Evolutionary conservation across 1,140 invertebrate genomes (phyloP), one percentile per base, ranked within the genome.

Genomic region (Drosophila ogumai): DNA sequence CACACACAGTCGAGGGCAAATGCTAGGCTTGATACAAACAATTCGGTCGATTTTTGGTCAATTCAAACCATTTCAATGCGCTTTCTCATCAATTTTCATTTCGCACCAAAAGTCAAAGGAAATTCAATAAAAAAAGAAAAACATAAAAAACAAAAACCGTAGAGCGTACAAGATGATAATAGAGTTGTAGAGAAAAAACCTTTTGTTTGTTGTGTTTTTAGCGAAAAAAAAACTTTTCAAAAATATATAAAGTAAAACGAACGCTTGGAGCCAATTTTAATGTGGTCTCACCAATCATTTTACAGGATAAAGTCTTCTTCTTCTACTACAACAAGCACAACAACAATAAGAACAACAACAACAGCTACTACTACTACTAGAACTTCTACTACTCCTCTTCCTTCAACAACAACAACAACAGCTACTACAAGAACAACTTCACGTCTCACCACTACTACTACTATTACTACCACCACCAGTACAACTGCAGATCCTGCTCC

Each of bases 211-310:
- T 81, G 82, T 86, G 65, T 50, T 50, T 50, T 50, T 50, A 66
- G 61, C 32, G 58, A 40, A 44, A 46, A 41, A 31, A 47, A 43
- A 32, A 17, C 15, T 49, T 19, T 50, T 13, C 25, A 22, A 41
- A 71, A 59, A 44, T 44, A 22, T 58, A 19, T 44, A 71, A 69
- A 56, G 49, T 55, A 72, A 81, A 58, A 63, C 67, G 65, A 75
- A 59, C 40, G 65, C 65, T 75, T 82, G 79, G 78, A 88, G 81
- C 56, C 73, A 80, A 74, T 82, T 91, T 91, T 92, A 92, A 92
- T 88, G 85, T 90, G 82, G 87, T 87, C 88, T 92, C 84, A 91
- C 86, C 86, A 91, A 92, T 92, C 91, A 92, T 92, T 92, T 91
- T 91, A 81, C 91, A 92, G 91, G 91, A 91, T 87, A 91, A 92